Percentiles rank a stretch among this genome's conserved stretches.
These are phyloP conservation scores for Tortricodes alternella DNA, from an alignment of 2,888 invertebrate species.

Conservation along the genomic window DNA sequence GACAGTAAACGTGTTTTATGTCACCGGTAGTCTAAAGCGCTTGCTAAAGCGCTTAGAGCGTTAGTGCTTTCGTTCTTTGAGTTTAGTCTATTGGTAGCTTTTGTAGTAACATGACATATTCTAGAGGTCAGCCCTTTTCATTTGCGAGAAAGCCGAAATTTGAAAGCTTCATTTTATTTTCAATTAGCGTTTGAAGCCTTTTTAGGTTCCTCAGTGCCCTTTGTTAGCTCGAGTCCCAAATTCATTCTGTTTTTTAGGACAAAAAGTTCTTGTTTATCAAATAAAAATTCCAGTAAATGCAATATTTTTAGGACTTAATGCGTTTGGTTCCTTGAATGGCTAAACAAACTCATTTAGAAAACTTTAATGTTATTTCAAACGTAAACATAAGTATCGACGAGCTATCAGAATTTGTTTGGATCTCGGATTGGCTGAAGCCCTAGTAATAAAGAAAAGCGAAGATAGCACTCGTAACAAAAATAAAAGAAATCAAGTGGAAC, in stretches of 20 bases:
- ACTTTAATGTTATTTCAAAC: too few relatives aligned
- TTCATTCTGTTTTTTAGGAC: neutral
- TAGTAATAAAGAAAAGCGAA: constrained; percentile 23
- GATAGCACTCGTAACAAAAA: constrained; percentile 24
- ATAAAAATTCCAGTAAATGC: too few relatives aligned
- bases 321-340: neutral
- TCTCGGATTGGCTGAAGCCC: constrained; percentile 8
- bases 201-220: too few relatives aligned
- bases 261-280: too few relatives aligned
- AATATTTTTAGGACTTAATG: neutral
- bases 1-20: constrained; percentile 28
- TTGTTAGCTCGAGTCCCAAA: too few relatives aligned
- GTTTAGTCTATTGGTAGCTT: neutral
- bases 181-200: too few relatives aligned
- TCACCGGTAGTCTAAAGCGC: constrained; percentile 16
- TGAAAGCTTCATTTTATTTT: too few relatives aligned
- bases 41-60: constrained; percentile 13
- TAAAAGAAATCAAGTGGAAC: constrained; percentile 29
- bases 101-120: too few relatives aligned
- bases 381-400: too few relatives aligned
- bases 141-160: too few relatives aligned
- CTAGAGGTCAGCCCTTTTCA: too few relatives aligned
- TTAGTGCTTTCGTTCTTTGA: constrained; percentile 1
- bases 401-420: constrained; percentile 11
- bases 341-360: neutral